Evolutionary conservation across 2,797 vertebrate species (phyloP).

Genomic region (Neosilurus hyrtlii): DNA sequence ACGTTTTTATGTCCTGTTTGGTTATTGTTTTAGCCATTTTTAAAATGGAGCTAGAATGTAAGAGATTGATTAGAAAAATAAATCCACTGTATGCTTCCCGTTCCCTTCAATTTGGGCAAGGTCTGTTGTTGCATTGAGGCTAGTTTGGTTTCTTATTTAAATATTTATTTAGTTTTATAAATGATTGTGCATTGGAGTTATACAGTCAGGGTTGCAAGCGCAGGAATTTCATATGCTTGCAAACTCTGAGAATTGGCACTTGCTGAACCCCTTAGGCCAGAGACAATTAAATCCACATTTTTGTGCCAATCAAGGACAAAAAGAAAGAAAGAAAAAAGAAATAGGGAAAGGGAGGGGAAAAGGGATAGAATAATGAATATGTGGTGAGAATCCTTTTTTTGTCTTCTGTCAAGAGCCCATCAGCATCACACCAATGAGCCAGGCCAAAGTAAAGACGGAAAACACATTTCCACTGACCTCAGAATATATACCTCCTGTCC

Average conservation of each 20-base stretch:
- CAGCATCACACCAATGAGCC: constrained; percentile 41
- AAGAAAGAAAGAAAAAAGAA: not conserved
- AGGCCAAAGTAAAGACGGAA: constrained; percentile 54
- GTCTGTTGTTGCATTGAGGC: constrained; percentile 31
- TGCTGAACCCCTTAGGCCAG: constrained; percentile 10
- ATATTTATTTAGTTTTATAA: constrained; percentile 48
- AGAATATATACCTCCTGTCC: constrained; percentile 38
- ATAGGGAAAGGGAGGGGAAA: not conserved
- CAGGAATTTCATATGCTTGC: constrained; percentile 33
- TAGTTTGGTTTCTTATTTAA: constrained; percentile 40
- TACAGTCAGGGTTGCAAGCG: not conserved
- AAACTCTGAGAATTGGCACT: constrained; percentile 12
- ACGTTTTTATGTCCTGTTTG: constrained; percentile 3
- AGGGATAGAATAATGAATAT: constrained; percentile 44
- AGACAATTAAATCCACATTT: constrained; percentile 37
- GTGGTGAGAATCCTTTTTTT: constrained; percentile 48
- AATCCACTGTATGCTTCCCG: constrained; percentile 19
- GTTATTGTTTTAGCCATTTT: constrained; percentile 16
- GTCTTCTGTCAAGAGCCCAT: constrained; percentile 39
- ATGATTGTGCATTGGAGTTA: constrained; percentile 19
- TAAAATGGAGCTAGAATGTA: constrained; percentile 12
- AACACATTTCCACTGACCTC: constrained; percentile 53
- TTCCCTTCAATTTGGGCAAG: constrained; percentile 27
- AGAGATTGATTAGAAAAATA: constrained; percentile 35
- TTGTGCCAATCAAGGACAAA: constrained; percentile 31